Percentiles rank a stretch among this genome's conserved stretches.
Conservation (phyloP, 2,113 vertebrate genomes). For the Dromaius novaehollandiae region DNA sequence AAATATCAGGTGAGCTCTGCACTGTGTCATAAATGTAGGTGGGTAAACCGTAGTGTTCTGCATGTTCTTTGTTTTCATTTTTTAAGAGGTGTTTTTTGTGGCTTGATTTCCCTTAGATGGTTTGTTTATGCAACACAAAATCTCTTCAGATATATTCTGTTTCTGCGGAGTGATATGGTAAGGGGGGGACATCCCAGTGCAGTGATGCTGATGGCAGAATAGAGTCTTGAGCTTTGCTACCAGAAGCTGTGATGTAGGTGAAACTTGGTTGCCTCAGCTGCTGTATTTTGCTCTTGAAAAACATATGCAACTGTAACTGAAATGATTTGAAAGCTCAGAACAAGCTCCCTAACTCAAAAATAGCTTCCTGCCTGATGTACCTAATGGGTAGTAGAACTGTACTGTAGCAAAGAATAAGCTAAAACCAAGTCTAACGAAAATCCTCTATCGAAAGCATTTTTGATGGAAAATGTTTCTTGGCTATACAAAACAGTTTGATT, state of each 20-base stretch:
- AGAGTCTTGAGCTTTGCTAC: background rate
- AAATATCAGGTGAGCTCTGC: background rate
- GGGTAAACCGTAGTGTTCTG: background rate
- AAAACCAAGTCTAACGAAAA: background rate
- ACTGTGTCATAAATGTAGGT: background rate
- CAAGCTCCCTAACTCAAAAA: background rate
- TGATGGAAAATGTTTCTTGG: background rate
- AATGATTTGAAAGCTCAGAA: background rate
- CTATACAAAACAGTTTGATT: background rate
- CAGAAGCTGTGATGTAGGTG: background rate
- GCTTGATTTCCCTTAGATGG: background rate
- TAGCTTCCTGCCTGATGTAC: fast-evolving
- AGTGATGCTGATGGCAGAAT: background rate
- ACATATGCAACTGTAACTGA: background rate
- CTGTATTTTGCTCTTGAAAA: background rate
- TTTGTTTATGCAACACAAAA: background rate
- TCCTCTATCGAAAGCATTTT: fast-evolving
- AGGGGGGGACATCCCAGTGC: fast-evolving
- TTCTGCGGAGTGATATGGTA: too few relatives aligned
- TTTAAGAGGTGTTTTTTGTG: background rate
- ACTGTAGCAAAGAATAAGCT: background rate
- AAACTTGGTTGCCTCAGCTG: background rate
- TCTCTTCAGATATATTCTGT: background rate
- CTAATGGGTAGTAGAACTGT: background rate
- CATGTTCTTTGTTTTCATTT: background rate